Evolutionary conservation across 2,797 vertebrate genomes (phyloP), one percentile per base, ranked within the genome.

Genomic region (Ceyx erithaca): DNA sequence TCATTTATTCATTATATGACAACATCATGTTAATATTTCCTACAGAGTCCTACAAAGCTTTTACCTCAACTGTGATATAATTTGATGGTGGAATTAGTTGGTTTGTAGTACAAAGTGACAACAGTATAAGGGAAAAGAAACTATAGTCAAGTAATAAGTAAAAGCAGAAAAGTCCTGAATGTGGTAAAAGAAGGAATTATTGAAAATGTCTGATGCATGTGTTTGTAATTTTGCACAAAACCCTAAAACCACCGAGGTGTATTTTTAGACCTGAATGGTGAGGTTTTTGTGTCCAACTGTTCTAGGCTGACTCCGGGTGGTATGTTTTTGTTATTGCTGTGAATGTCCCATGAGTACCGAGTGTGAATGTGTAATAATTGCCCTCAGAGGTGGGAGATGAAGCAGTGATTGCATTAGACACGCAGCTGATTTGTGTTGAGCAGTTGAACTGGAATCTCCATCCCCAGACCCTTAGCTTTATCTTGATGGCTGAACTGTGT

Each of bases 1-100:
- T 94, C 9, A 37, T 83, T 94, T 96, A 61, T 81, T 46, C 59
- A 1, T 46, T 95, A 83, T 79, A 48, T 59, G 77, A 45, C 87
- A 95, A 81, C 72, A 91, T 91, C 90, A 87, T 70, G 26, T 81
- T 59, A 76, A 76, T 81, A 51, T 61, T 96, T 95, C 76, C 46
- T 22, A 46, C 45, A 46, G 21, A 46, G 45, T 46, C 45, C 25
- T 49, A 26, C 48, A 49, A 9, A 49, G 57, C 33, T 79, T 90
- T 88, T 71, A 77, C 21, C n/a, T 63, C 57, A 31, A 35, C 69
- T 61, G 19, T 33, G 17, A 30, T 78, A 14, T 68, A 75, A 43
- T 12, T 68, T 91, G 87, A 35, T 75, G 62, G 28, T 66, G 73
- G 73, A 91, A 54, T 17, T 28, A 28, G 49, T 40, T 79, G 41